phyloP scores from a whole-genome alignment of 2,113 vertebrate species.

The Tylochromis polylepis region DNA sequence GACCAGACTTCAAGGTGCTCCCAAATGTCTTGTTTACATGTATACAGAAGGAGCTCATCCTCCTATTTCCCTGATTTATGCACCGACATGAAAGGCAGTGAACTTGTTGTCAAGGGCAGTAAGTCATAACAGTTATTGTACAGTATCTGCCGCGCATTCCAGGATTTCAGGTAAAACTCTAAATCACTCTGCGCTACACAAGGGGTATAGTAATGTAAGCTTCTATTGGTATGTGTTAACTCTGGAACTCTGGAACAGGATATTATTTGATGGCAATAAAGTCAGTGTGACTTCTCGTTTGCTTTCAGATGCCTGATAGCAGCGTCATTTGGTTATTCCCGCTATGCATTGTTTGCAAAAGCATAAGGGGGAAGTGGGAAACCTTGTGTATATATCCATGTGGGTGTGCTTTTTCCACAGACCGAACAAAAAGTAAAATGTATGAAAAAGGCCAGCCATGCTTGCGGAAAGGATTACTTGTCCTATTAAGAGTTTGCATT shows the following conservation, averaged over 20 bases:
- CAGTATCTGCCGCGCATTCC: conserved; percentile 3
- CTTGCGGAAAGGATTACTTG: background rate
- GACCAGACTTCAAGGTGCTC: background rate
- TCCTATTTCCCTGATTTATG: conserved; percentile 23
- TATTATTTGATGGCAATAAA: conserved; percentile 20
- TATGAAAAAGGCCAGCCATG: background rate
- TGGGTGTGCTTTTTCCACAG: background rate
- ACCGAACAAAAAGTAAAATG: background rate
- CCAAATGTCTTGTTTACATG: background rate
- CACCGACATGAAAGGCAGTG: conserved; percentile 8
- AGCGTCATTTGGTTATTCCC: conserved; percentile 16
- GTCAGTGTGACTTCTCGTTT: conserved; percentile 42
- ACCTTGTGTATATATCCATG: background rate
- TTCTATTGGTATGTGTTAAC: background rate
- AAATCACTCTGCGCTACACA: conserved; percentile 34
- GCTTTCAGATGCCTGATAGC: conserved; percentile 14
- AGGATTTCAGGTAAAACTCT: background rate
- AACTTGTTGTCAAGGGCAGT: conserved; percentile 25
- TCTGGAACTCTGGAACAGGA: background rate
- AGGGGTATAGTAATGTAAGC: background rate
- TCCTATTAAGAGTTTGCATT: background rate
- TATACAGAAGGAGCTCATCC: background rate
- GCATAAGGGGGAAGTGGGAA: conserved; percentile 39
- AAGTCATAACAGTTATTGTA: conserved; percentile 31
- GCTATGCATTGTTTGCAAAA: background rate